These are phyloP conservation scores for Heliothis virescens DNA, from an alignment of 1,140 invertebrate species.

Conservation along the genomic window DNA sequence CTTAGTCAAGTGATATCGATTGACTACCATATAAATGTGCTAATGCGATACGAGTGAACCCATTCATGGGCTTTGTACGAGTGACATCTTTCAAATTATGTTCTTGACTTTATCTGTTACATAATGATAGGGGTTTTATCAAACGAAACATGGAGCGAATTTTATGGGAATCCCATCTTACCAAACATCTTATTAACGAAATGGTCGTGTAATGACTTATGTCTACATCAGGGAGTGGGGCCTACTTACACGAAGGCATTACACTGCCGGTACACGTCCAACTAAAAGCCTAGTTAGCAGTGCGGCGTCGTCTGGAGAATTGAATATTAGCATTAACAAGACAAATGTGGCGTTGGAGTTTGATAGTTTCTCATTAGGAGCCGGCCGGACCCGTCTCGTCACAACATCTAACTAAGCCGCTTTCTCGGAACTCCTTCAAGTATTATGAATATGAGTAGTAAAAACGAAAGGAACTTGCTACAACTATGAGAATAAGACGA, in stretches of 20 bases:
- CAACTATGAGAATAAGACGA: conserved; percentile 2
- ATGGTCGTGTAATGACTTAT: no score
- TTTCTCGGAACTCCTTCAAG: conserved; percentile 49
- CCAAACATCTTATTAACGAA: no score
- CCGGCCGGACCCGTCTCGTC: conserved; percentile 49
- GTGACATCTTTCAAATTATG: conserved; percentile 17
- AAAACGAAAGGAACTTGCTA: conserved; percentile 5
- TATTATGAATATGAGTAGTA: conserved; percentile 40
- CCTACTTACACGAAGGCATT: not conserved
- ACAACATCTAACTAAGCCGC: conserved; percentile 60
- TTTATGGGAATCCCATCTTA: no score
- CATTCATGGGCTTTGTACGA: conserved; percentile 40
- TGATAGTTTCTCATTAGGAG: conserved; percentile 76
- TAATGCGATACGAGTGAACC: conserved; percentile 47
- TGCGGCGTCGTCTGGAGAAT: conserved; percentile 59
- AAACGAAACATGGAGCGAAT: not conserved
- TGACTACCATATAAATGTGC: conserved; percentile 58
- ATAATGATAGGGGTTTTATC: not conserved
- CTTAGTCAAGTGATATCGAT: conserved; percentile 66
- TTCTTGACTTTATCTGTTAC: not conserved
- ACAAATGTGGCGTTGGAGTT: conserved; percentile 73
- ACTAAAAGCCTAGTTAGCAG: conserved; percentile 60
- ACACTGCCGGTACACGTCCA: conserved; percentile 40
- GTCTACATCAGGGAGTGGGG: no score
- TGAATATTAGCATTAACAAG: conserved; percentile 74